Evolutionary conservation across 2,797 vertebrate species (phyloP).

Genomic region (Ctenosaura bakeri): DNA sequence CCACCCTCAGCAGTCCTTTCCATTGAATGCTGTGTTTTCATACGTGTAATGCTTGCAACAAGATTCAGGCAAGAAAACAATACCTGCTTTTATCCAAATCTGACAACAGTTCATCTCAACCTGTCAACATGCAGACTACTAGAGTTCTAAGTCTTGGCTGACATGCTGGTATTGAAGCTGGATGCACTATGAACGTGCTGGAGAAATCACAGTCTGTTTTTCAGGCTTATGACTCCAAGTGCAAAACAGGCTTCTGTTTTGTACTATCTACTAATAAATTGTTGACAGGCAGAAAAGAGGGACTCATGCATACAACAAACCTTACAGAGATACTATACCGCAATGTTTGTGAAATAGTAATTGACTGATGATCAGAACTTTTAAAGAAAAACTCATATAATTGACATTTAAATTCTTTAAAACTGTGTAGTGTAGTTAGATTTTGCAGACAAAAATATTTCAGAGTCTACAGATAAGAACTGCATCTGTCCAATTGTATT

Average conservation of each 20-base stretch:
- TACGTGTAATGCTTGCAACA: not conserved
- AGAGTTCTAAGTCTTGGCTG: not conserved
- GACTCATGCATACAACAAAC: not conserved
- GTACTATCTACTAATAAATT: not conserved
- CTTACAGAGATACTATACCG: not conserved
- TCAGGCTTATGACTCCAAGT: not conserved
- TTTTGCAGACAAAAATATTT: constrained; percentile 5
- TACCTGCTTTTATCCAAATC: not conserved
- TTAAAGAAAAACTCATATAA: constrained; percentile 3
- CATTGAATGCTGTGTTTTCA: not conserved
- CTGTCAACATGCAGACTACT: not conserved
- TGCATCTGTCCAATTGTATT: constrained; percentile 17
- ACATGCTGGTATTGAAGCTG: not conserved
- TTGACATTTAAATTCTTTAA: not conserved
- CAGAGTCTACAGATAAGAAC: constrained; percentile 18
- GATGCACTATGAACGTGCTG: no score
- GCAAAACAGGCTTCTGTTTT: not conserved
- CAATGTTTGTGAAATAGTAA: not conserved
- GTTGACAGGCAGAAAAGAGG: not conserved
- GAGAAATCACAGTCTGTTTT: not conserved
- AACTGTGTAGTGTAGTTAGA: not conserved
- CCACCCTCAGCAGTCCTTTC: not conserved
- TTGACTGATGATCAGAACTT: not conserved
- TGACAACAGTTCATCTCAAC: not conserved
- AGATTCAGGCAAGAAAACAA: not conserved